These are phyloP conservation scores for Hippocampus kuda DNA, from an alignment of 2,797 vertebrate species.

Conservation along the genomic window DNA sequence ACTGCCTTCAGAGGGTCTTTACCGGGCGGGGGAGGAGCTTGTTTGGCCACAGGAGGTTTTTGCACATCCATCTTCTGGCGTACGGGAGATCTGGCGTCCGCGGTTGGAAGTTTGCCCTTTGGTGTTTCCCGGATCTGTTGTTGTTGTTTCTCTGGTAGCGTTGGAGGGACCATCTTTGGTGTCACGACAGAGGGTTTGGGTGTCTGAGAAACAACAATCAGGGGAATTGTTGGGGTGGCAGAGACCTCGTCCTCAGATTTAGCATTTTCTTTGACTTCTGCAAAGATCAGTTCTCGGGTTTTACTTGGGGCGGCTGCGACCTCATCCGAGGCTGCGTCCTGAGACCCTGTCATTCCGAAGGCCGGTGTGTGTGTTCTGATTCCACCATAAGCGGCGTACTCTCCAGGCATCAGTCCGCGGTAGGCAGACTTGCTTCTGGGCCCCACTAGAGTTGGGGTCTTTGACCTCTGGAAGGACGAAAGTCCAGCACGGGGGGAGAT, in stretches of 20 bases:
- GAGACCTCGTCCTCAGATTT: constrained; percentile 17
- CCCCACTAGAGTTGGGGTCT: constrained; percentile 52
- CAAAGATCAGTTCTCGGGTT: constrained; percentile 23
- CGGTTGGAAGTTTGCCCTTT: constrained; percentile 27
- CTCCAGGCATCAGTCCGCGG: constrained; percentile 66
- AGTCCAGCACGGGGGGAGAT: constrained; percentile 26
- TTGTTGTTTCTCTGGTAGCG: constrained; percentile 16
- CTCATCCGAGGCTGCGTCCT: constrained; percentile 28
- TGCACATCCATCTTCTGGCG: constrained; percentile 13
- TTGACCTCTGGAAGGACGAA: constrained; percentile 55
- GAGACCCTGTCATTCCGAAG: constrained; percentile 47
- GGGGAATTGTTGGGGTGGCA: constrained; percentile 26
- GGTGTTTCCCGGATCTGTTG: constrained; percentile 33
- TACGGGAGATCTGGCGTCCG: constrained; percentile 21
- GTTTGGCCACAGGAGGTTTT: constrained; percentile 22
- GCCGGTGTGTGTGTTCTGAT: constrained; percentile 59
- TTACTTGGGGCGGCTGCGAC: constrained; percentile 21
- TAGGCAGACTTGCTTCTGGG: constrained; percentile 55
- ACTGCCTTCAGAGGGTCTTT: constrained; percentile 44
- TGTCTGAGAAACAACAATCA: constrained; percentile 38
- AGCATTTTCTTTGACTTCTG: constrained; percentile 28
- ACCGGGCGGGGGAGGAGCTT: constrained; percentile 25
- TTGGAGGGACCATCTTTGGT: not conserved
- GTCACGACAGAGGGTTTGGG: constrained; percentile 29
- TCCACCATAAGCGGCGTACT: constrained; percentile 66